Evolutionary conservation across 2,113 vertebrate genomes (phyloP), one percentile per base, ranked within the genome.

Genomic region (Thalassarche chlororhynchos): DNA sequence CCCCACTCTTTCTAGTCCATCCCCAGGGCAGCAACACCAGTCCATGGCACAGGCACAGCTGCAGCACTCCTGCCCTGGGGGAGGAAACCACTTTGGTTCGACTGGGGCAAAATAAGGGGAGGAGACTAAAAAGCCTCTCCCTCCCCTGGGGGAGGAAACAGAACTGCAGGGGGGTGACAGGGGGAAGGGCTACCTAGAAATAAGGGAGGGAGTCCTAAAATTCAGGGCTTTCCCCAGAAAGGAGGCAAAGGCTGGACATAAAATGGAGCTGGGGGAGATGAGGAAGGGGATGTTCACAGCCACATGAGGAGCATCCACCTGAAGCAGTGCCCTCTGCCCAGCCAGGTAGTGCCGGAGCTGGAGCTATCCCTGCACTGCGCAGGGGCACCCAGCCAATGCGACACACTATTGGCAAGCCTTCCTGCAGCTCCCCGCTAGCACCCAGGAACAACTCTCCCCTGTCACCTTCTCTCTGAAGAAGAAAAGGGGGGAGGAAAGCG

Each of bases 251-350:
- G 54, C 42, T 49, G 79, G 57, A 14, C 28, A 57, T 1, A 6
- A 55, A 64, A 14, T 1, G 10, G 40, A 57, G 42, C n/a, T 15
- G 26, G 38, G 26, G 23, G 14, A 36, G 81, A 21, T 5, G 61
- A 57, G 51, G 51, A 32, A 12, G 58, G 32, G 20, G 58, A 25
- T 46, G 75, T n/a, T 46, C 40, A 13, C 19, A 44, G 51, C 64
- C 38, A 23, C 9, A 18, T 0, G 2, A 21, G 2, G 28, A 52
- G 51, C 46, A 36, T 7, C 36, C 54, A 14, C 28, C 15, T 0
- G 0, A 9, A 5, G 3, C 1, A 7, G 28, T 46, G 61, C 47
- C n/a, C 24, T 11, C 61, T 42, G 62, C 40, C 44, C 57, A 31
- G 34, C 34, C 4, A 0, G 61, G n/a, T 1, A 9, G 47, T 10